phyloP scores from a whole-genome alignment of 2,888 invertebrate genomes.

The Sisyra terminalis region DNA sequence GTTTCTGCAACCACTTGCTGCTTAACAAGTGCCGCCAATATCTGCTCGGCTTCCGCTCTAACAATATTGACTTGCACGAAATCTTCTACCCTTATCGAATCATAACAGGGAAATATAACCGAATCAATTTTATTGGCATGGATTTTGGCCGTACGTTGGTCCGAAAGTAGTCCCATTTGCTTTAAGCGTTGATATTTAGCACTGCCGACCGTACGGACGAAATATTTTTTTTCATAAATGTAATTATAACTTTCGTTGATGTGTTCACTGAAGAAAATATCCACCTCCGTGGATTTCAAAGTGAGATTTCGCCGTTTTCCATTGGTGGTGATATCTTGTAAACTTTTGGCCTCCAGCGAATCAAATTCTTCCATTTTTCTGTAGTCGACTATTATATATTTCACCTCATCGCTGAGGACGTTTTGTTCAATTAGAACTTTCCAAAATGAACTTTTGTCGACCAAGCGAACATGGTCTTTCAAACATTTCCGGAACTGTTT shows the following conservation, averaged over 20 bases:
- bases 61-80: slow-evolving; percentile 10
- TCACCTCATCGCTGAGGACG: slow-evolving; percentile 10
- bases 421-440: slow-evolving; percentile 9
- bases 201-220: too few relatives aligned
- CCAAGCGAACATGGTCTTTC: slow-evolving; percentile 9
- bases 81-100: slow-evolving; percentile 11
- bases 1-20: slow-evolving; percentile 8
- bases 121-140: slow-evolving; percentile 6
- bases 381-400: slow-evolving; percentile 11
- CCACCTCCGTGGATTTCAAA: background rate
- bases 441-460: slow-evolving; percentile 13
- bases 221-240: background rate
- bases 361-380: slow-evolving; percentile 8
- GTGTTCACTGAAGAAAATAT: background rate
- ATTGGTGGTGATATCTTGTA: slow-evolving; percentile 7
- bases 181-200: slow-evolving; percentile 9
- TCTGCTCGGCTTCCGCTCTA: slow-evolving; percentile 9
- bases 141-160: slow-evolving; percentile 11
- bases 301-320: background rate
- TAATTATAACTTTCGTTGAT: background rate
- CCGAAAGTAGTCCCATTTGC: slow-evolving; percentile 9
- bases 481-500: slow-evolving; percentile 7
- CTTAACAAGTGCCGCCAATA: slow-evolving; percentile 9
- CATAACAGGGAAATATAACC: slow-evolving; percentile 9
- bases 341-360: slow-evolving; percentile 6